Conservation (phyloP, 2,888 invertebrate genomes). For the Unio pictorum region DNA sequence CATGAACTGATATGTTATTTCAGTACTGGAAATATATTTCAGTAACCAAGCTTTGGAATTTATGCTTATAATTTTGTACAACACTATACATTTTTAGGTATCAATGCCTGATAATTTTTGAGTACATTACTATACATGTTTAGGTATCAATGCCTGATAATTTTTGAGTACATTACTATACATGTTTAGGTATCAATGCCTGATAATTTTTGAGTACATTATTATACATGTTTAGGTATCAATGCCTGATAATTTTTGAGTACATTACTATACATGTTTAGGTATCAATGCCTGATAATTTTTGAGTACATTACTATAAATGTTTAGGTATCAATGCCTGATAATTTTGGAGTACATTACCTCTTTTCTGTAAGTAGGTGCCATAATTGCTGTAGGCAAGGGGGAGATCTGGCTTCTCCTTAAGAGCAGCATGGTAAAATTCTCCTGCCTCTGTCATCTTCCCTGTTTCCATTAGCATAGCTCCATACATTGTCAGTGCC, state of each 20-base stretch:
- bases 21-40: no score
- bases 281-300: no score
- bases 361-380: constrained; percentile 61
- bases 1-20: no score
- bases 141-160: neutral
- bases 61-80: no score
- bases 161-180: constrained; percentile 40
- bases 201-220: no score
- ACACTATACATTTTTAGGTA: no score
- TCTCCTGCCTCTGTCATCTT: constrained; percentile 36
- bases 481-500: constrained; percentile 41
- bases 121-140: no score
- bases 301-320: no score
- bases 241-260: neutral
- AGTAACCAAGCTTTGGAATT: no score
- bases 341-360: constrained; percentile 33
- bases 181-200: no score
- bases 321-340: neutral
- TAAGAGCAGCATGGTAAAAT: constrained; percentile 33
- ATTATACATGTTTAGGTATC: no score
- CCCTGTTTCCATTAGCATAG: constrained; percentile 32
- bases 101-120: no score
- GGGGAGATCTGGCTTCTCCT: constrained; percentile 49
- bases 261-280: constrained; percentile 2
- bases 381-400: constrained; percentile 66